These are phyloP conservation scores for Taxidea taxus DNA, from an alignment of 2,113 vertebrate species.

Conservation along the genomic window DNA sequence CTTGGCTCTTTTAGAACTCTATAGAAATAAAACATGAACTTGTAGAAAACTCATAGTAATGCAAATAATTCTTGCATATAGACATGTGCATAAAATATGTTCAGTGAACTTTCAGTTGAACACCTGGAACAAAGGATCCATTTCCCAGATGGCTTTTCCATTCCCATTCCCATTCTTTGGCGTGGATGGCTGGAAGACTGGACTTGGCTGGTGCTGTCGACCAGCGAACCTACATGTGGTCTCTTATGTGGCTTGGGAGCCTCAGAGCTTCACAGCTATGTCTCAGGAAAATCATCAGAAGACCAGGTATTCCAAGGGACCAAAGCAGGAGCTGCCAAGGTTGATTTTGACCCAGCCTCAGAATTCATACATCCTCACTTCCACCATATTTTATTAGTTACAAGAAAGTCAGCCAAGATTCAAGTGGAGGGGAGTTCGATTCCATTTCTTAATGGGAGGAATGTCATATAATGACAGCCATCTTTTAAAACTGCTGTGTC, in stretches of 20 bases:
- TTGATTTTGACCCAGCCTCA: background rate
- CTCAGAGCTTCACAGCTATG: background rate
- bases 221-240: background rate
- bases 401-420: background rate
- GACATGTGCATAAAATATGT: background rate
- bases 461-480: background rate
- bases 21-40: background rate
- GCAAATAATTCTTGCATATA: background rate
- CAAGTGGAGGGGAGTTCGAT: background rate
- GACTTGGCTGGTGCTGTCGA: background rate
- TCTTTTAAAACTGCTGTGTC: background rate
- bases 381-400: background rate
- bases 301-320: background rate
- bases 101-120: background rate
- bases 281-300: background rate
- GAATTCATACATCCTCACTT: background rate
- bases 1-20: background rate
- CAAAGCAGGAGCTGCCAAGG: background rate
- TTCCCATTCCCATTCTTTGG: background rate
- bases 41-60: background rate
- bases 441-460: background rate
- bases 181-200: background rate
- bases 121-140: background rate
- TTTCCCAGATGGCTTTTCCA: background rate
- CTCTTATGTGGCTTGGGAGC: background rate